phyloP scores from a whole-genome alignment of 2,113 vertebrate genomes.

The Ochotona princeps region DNA sequence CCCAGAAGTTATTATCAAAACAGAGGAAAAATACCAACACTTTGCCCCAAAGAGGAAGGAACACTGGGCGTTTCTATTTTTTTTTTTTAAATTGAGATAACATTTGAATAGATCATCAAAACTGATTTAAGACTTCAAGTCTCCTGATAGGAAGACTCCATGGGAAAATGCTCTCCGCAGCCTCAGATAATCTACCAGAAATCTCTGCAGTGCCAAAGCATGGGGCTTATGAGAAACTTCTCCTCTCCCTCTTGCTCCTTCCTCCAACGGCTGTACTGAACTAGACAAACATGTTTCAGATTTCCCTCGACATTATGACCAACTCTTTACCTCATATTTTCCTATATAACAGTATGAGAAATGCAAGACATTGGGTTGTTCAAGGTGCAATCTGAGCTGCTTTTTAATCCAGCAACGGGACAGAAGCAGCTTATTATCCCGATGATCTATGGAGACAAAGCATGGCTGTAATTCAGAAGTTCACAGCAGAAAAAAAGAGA shows the following conservation, averaged over 20 bases:
- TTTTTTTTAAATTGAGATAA: not conserved
- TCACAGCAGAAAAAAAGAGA: not conserved
- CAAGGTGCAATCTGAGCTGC: not conserved
- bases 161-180: not conserved
- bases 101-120: conserved; percentile 57
- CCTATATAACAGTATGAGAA: not conserved
- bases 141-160: not conserved
- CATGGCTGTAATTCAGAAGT: not conserved
- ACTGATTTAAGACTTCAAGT: not conserved
- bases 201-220: not conserved
- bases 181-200: not conserved
- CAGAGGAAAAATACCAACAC: not conserved
- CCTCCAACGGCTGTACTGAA: not conserved
- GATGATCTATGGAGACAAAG: not conserved
- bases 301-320: not conserved
- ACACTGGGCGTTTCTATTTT: not conserved
- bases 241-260: not conserved
- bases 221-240: not conserved
- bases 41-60: conserved; percentile 46
- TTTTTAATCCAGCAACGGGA: not conserved
- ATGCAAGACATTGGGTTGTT: not conserved
- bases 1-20: not conserved
- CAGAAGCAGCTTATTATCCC: not conserved
- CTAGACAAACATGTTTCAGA: not conserved
- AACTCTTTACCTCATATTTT: not conserved